These are phyloP conservation scores for Tolypeutes matacus DNA, from an alignment of 2,797 vertebrate genomes.

Conservation along the genomic window DNA sequence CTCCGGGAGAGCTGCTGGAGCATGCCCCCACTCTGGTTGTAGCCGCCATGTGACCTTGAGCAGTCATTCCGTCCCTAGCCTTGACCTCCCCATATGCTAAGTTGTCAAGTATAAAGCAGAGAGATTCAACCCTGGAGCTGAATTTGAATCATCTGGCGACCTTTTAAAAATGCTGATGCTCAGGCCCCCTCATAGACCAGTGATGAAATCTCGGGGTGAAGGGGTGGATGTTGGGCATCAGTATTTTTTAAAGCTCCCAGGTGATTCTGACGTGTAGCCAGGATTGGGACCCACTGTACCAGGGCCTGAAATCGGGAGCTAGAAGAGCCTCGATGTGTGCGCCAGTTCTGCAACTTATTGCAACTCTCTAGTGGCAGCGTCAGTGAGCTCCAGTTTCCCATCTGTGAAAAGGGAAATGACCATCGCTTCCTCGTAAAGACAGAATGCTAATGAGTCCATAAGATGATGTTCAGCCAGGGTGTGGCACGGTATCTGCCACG, in stretches of 20 bases:
- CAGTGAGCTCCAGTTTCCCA: neutral
- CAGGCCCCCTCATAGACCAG: neutral
- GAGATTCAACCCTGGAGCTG: neutral
- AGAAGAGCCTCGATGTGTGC: neutral
- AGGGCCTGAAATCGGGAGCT: neutral
- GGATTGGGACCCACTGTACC: neutral
- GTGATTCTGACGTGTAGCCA: neutral
- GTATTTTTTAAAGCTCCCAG: neutral
- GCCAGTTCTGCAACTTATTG: neutral
- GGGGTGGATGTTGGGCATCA: neutral
- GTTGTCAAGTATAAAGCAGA: neutral
- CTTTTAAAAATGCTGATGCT: neutral
- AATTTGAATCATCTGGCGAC: neutral
- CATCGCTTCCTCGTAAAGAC: neutral
- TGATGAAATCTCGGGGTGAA: neutral
- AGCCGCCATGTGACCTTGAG: neutral
- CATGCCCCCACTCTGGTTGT: neutral
- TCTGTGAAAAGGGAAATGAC: neutral
- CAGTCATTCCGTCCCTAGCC: neutral
- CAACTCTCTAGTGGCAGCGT: neutral
- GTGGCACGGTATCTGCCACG: neutral
- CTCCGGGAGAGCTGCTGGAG: neutral
- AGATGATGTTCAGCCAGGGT: neutral
- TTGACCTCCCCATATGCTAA: constrained; percentile 7
- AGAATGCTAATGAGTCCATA: neutral